Evolutionary conservation across 2,888 invertebrate genomes (phyloP).

Genomic region (Monoplex corrugatus): DNA sequence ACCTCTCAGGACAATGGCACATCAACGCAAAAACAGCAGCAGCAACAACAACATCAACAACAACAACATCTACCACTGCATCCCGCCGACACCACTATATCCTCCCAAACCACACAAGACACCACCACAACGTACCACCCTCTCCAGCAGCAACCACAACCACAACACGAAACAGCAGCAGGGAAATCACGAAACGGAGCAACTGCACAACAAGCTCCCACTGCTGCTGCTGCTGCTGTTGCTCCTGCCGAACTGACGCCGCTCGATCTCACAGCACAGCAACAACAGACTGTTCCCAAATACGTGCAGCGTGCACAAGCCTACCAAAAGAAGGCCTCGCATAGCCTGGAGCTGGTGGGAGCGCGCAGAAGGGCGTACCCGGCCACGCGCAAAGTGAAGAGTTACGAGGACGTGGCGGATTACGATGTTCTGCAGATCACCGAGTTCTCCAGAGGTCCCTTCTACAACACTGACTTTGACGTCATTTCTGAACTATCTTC

Average conservation of each 20-base stretch:
- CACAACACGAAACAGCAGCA: not conserved
- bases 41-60: not conserved
- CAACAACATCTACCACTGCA: not conserved
- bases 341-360: constrained; percentile 41
- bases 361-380: constrained; percentile 20
- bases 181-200: no score
- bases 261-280: no score
- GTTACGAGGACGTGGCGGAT: constrained; percentile 76
- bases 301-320: constrained; percentile 41
- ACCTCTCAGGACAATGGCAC: no score
- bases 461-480: constrained; percentile 75
- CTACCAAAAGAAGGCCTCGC: constrained; percentile 43
- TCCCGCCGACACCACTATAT: not conserved
- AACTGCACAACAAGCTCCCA: no score
- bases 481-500: constrained; percentile 74
- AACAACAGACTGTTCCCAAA: constrained; percentile 8
- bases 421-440: constrained; percentile 78
- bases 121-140: not conserved
- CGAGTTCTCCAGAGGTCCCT: constrained; percentile 77
- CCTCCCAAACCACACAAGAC: not conserved
- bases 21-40: not conserved
- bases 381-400: constrained; percentile 67
- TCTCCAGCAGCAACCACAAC: not conserved
- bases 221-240: no score
- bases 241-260: no score